Evolutionary conservation across 2,888 invertebrate genomes (phyloP).

Genomic region (Hylaea fasciaria): DNA sequence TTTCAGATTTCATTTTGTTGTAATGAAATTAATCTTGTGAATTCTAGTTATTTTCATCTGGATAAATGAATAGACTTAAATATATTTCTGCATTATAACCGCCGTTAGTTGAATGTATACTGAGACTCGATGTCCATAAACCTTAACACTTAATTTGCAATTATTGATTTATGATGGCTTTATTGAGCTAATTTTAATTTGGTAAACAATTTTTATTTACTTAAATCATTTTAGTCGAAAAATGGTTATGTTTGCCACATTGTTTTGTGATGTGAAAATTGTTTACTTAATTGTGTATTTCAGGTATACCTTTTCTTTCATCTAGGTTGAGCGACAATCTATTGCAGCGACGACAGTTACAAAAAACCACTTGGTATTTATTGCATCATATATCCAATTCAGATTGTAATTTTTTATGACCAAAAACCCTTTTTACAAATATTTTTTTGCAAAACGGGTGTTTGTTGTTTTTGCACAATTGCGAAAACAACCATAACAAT

Average conservation of each 20-base stretch:
- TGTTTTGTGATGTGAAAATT: constrained; percentile 37
- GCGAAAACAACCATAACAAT: constrained; percentile 18
- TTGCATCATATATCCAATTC: constrained; percentile 49
- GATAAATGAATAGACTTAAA: too few species aligned
- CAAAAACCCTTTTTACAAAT: constrained; percentile 5
- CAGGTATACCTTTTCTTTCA: constrained; percentile 19
- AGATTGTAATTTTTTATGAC: background rate
- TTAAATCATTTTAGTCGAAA: constrained; percentile 17
- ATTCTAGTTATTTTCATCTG: too few species aligned
- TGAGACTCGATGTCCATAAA: constrained; percentile 44
- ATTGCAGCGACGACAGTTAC: too few species aligned
- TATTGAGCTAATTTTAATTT: constrained; percentile 41
- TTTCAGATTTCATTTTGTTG: constrained; percentile 14
- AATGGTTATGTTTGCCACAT: constrained; percentile 15
- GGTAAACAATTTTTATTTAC: constrained; percentile 42
- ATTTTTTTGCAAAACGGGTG: constrained; percentile 9
- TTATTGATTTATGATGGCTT: constrained; percentile 77
- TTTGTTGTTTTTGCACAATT: constrained; percentile 32
- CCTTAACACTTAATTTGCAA: constrained; percentile 74
- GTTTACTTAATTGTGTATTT: constrained; percentile 38
- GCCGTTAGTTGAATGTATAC: constrained; percentile 51
- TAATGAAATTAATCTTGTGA: background rate
- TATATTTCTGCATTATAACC: too few species aligned
- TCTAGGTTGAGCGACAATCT: background rate
- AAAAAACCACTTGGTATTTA: constrained; percentile 48